Evolutionary conservation across 2,888 invertebrate genomes (phyloP), one percentile per base, ranked within the genome.

Genomic region (Lamellibrachia satsuma): DNA sequence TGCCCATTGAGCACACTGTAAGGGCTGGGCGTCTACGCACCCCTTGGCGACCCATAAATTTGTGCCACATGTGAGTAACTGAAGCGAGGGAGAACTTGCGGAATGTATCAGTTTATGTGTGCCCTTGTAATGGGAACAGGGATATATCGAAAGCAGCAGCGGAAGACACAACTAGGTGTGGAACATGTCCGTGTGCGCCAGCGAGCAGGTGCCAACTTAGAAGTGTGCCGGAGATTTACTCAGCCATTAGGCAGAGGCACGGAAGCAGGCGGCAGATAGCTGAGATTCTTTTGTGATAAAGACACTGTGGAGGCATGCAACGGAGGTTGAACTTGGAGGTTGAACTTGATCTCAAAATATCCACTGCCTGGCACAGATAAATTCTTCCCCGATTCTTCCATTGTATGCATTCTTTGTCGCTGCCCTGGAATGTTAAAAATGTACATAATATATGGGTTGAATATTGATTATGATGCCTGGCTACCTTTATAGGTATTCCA

Each of bases 241-340:
- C 75, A 22, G 22, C 75, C 75, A 75, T 75, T 75, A 75, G 75
- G 75, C 22, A n/a, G 75, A 75, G 75, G 75, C 75, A 22, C 75
- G 15, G 75, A 75, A 22, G 22, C 75, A 75, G 4, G 15, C 75
- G n/a, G 22, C 22, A 75, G 75, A 75, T 75, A 75, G 75, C 22
- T 75, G 75, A 75, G 75, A 75, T 75, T 75, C 75, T 75, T 75
- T 75, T 75, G 75, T 75, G 75, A 75, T 75, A 75, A 75, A 75
- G 75, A 75, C 75, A 75, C 75, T 75, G 75, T 75, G 15, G 75
- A 75, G 75, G 75, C 75, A 75, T 75, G 75, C 6, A 6, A 15
- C 15, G 15, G 15, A 22, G 75, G 75, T 22, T 15, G 39, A 39
- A 39, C 39, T 39, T 39, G 39, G 39, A 39, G 39, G 39, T 39